Conservation (phyloP, 2,888 invertebrate species). For the Andrena marginata region DNA sequence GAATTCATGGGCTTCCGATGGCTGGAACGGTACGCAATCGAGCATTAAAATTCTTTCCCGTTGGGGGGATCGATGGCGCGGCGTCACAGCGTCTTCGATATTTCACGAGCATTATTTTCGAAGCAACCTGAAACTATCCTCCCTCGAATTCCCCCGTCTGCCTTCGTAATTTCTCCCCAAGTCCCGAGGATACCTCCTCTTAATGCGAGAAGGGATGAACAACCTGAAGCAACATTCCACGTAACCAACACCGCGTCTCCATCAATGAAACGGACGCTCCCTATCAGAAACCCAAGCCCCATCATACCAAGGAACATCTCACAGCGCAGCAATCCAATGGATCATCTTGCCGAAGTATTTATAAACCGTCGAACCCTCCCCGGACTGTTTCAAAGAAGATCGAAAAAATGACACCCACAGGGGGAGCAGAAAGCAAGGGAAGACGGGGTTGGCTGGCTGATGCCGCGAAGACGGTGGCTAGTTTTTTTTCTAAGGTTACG, state of each 20-base stretch:
- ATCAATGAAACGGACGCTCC: not conserved
- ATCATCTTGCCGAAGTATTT: too few species aligned
- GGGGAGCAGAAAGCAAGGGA: not conserved
- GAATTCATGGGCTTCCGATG: constrained; percentile 44
- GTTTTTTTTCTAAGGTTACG: constrained; percentile 58
- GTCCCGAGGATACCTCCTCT: not conserved
- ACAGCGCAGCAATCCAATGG: too few species aligned
- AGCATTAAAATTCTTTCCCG: constrained; percentile 32
- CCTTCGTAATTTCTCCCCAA: not conserved
- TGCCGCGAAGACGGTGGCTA: not conserved
- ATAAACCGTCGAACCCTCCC: not conserved
- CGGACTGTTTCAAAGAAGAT: not conserved
- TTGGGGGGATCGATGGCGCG: not conserved
- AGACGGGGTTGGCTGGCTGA: not conserved
- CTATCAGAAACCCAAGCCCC: not conserved
- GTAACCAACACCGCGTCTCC: not conserved
- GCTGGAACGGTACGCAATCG: constrained; percentile 36
- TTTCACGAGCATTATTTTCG: constrained; percentile 1
- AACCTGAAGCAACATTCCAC: not conserved
- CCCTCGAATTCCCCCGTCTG: not conserved
- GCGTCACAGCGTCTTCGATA: not conserved
- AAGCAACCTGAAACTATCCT: not conserved
- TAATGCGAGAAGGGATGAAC: not conserved
- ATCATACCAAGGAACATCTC: too few species aligned
- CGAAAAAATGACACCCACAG: not conserved